phyloP scores from a whole-genome alignment of 2,113 vertebrate species.

The Jacana jacana region DNA sequence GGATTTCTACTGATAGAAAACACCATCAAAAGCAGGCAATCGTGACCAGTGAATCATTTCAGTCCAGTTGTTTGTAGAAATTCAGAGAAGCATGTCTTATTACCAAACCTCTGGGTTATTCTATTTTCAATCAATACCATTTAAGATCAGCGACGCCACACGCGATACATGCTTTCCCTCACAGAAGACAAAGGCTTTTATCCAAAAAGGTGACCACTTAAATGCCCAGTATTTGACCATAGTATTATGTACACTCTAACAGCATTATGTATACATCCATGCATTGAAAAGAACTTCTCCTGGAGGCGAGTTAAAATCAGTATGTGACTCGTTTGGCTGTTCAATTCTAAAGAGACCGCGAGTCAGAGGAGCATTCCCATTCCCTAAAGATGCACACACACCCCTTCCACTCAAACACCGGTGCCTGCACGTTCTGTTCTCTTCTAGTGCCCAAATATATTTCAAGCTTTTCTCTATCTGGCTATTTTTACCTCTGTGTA shows the following conservation, averaged over 20 bases:
- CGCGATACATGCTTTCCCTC: fast-evolving
- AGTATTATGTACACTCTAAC: not conserved
- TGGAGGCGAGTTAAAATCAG: fast-evolving
- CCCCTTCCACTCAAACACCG: not conserved
- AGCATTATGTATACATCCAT: too few species aligned
- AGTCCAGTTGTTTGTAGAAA: not conserved
- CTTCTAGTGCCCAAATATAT: not conserved
- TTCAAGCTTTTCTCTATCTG: not conserved
- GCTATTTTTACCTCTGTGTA: not conserved
- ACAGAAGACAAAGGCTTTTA: not conserved
- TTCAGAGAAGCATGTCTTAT: not conserved
- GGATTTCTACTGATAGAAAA: not conserved
- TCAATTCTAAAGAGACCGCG: not conserved
- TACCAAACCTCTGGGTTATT: not conserved
- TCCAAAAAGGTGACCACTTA: not conserved
- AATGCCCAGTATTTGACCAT: not conserved
- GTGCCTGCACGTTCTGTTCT: not conserved
- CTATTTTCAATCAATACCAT: not conserved
- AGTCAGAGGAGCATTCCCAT: not conserved
- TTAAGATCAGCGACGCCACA: not conserved
- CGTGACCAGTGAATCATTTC: not conserved
- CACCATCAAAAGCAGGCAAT: not conserved
- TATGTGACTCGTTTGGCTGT: not conserved
- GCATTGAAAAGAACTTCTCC: not conserved
- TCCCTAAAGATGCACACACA: not conserved